Conservation (phyloP, 2,797 vertebrate species). For the Macropus fuliginosus region DNA sequence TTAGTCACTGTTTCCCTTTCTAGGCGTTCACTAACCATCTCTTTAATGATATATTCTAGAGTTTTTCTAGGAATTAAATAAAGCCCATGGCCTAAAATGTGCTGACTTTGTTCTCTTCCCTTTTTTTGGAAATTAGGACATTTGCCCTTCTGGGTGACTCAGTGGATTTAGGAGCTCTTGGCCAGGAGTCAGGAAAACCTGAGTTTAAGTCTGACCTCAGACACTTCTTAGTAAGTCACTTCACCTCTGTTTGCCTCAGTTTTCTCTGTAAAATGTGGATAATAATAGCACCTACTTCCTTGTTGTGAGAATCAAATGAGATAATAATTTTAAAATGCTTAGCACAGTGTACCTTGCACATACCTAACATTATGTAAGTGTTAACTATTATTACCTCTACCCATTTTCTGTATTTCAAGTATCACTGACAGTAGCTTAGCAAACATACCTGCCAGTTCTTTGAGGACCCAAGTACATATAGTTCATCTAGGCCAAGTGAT, state of each 20-base stretch:
- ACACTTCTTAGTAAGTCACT: not conserved
- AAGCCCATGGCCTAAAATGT: not conserved
- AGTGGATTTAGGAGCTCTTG: not conserved
- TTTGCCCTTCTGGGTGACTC: not conserved
- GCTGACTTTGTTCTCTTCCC: not conserved
- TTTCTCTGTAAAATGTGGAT: not conserved
- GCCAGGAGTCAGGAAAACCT: not conserved
- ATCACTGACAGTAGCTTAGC: not conserved
- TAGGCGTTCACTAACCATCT: not conserved
- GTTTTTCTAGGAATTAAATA: not conserved
- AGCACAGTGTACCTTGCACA: not conserved
- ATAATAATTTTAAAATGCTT: not conserved
- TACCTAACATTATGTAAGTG: not conserved
- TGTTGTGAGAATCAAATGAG: not conserved
- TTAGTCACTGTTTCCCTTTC: not conserved
- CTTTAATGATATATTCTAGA: not conserved
- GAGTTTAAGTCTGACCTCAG: not conserved
- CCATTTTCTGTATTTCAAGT: not conserved
- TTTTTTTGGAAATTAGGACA: not conserved
- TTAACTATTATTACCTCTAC: not conserved
- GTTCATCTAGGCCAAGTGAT: not conserved
- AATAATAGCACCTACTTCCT: not conserved
- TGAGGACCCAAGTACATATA: not conserved
- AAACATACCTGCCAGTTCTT: not conserved
- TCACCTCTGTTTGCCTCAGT: not conserved